Evolutionary conservation across 1,140 invertebrate species (phyloP).

Genomic region (Heterodera schachtii): DNA sequence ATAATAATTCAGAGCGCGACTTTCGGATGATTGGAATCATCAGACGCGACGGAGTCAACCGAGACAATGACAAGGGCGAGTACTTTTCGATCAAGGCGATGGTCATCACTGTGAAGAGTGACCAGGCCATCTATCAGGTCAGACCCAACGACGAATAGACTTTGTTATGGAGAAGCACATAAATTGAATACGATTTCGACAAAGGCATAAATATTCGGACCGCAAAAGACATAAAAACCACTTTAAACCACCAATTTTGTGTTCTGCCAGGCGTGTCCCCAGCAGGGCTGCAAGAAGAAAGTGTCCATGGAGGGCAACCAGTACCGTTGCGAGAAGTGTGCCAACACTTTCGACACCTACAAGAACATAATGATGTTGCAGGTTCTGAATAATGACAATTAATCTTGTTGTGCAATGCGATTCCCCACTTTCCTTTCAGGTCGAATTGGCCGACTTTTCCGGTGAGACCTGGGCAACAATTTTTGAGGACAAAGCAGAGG

Average conservation of each 20-base stretch:
- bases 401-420: too few species aligned
- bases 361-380: constrained; percentile 81
- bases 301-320: constrained; percentile 75
- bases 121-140: constrained; percentile 57
- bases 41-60: constrained; percentile 33
- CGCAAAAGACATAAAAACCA: too few species aligned
- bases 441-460: constrained; percentile 79
- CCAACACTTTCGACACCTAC: constrained; percentile 79
- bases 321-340: constrained; percentile 92
- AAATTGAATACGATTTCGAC: not conserved
- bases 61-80: constrained; percentile 37
- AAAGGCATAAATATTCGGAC: too few species aligned
- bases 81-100: constrained; percentile 52
- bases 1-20: constrained; percentile 49
- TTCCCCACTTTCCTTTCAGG: constrained; percentile 67
- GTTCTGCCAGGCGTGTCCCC: constrained; percentile 52
- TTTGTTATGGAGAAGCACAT: not conserved
- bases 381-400: constrained; percentile 57
- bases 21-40: constrained; percentile 50
- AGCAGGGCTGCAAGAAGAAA: constrained; percentile 58
- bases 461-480: constrained; percentile 83
- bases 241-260: not conserved
- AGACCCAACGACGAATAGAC: too few species aligned
- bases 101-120: constrained; percentile 43
- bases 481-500: constrained; percentile 84